These are phyloP conservation scores for Amorpha juglandis DNA, from an alignment of 2,888 invertebrate genomes.

Conservation along the genomic window DNA sequence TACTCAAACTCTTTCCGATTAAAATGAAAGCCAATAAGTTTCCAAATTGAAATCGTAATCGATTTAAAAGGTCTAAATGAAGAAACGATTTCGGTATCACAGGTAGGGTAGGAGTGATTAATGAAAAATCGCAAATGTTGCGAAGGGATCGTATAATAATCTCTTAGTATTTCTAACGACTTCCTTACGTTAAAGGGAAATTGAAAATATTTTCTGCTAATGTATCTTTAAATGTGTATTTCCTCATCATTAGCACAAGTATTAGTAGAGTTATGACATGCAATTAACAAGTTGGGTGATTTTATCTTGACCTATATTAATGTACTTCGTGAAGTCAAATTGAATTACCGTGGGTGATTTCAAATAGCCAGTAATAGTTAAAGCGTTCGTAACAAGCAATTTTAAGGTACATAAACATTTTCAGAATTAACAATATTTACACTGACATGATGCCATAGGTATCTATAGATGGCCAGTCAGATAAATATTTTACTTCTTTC, in stretches of 20 bases:
- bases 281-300: no score
- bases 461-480: no score
- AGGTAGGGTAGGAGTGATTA: conserved; percentile 24
- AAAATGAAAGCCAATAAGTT: not conserved
- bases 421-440: no score
- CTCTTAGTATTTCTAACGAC: conserved; percentile 34
- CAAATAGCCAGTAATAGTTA: no score
- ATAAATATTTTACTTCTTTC: no score
- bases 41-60: conserved; percentile 9
- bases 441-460: no score
- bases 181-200: not conserved
- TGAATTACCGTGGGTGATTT: no score
- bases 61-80: conserved; percentile 3
- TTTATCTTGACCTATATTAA: no score
- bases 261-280: not conserved
- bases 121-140: conserved; percentile 9
- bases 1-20: not conserved
- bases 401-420: no score
- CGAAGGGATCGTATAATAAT: conserved; percentile 38
- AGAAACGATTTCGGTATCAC: not conserved
- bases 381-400: no score
- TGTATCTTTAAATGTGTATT: conserved; percentile 2
- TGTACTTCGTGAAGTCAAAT: no score
- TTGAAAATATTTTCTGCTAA: not conserved
- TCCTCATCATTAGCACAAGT: not conserved